Evolutionary conservation across 1,140 invertebrate species (phyloP).

Genomic region (Ectropis grisescens): DNA sequence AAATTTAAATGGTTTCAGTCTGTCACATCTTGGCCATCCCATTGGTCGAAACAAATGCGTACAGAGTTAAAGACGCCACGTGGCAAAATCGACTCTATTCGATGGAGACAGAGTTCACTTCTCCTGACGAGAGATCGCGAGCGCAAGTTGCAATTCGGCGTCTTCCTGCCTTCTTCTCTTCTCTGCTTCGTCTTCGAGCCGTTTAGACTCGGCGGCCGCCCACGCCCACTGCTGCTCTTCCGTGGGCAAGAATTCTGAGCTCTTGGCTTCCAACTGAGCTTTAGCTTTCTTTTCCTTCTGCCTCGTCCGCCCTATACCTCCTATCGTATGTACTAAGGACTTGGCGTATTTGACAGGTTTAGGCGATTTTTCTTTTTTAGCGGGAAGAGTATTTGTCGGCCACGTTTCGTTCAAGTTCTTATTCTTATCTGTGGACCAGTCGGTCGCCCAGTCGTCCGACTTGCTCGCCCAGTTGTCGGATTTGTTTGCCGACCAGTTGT

Average conservation of each 20-base stretch:
- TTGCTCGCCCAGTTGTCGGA: constrained; percentile 43
- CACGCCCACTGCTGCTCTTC: constrained; percentile 72
- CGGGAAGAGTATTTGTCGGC: constrained; percentile 42
- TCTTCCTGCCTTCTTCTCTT: constrained; percentile 62
- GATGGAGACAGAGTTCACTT: constrained; percentile 22
- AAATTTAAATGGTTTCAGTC: too few species aligned
- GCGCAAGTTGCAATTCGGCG: constrained; percentile 69
- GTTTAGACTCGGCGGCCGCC: constrained; percentile 71
- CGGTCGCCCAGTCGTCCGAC: constrained; percentile 42
- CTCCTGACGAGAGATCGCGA: constrained; percentile 65
- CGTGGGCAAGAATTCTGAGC: constrained; percentile 29
- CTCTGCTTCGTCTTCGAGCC: constrained; percentile 58
- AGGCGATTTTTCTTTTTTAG: constrained; percentile 60
- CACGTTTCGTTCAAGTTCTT: constrained; percentile 52
- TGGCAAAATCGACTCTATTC: too few species aligned
- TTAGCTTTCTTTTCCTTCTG: constrained; percentile 45
- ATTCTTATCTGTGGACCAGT: constrained; percentile 34
- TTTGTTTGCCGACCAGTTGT: too few species aligned
- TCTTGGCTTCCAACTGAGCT: constrained; percentile 13
- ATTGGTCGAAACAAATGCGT: too few species aligned
- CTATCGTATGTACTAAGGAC: constrained; percentile 53
- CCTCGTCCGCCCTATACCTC: constrained; percentile 43
- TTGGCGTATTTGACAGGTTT: constrained; percentile 56
- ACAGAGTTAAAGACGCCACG: too few species aligned
- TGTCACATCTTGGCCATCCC: too few species aligned